Evolutionary conservation across 1,140 invertebrate species (phyloP).

Genomic region (Apis florea): DNA sequence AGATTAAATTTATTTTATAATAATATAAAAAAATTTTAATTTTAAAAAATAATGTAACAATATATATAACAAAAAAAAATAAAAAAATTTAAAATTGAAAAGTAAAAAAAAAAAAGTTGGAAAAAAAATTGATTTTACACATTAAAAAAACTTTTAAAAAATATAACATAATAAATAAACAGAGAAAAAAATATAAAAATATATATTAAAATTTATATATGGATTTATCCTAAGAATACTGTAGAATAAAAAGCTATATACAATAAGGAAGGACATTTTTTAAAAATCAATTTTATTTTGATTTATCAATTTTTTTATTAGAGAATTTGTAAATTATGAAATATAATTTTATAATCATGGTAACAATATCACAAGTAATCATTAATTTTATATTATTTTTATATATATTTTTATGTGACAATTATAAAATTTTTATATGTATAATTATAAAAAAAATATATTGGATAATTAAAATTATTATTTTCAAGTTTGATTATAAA

Average conservation of each 20-base stretch:
- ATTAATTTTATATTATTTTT: not conserved
- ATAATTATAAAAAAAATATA: slow-evolving; percentile 1
- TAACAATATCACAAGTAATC: not conserved
- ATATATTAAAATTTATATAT: not conserved
- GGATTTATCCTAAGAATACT: not conserved
- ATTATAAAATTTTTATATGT: no score
- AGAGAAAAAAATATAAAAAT: not conserved
- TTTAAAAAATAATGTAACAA: no score
- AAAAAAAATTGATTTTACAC: not conserved
- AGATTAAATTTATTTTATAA: not conserved
- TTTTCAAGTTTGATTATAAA: not conserved
- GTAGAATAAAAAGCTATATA: not conserved
- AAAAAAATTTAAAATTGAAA: not conserved
- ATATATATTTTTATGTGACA: not conserved
- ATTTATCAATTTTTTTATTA: not conserved
- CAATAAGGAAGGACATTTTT: slow-evolving; percentile 25
- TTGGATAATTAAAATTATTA: not conserved
- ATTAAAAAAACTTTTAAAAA: not conserved
- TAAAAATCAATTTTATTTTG: slow-evolving; percentile 29
- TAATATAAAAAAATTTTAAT: no score
- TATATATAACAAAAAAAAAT: not conserved
- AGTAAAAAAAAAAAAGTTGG: not conserved
- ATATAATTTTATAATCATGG: not conserved
- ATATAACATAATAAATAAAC: not conserved
- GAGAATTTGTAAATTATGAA: not conserved